These are phyloP conservation scores for Anoplius nigerrimus DNA, from an alignment of 2,888 invertebrate genomes.

Conservation along the genomic window DNA sequence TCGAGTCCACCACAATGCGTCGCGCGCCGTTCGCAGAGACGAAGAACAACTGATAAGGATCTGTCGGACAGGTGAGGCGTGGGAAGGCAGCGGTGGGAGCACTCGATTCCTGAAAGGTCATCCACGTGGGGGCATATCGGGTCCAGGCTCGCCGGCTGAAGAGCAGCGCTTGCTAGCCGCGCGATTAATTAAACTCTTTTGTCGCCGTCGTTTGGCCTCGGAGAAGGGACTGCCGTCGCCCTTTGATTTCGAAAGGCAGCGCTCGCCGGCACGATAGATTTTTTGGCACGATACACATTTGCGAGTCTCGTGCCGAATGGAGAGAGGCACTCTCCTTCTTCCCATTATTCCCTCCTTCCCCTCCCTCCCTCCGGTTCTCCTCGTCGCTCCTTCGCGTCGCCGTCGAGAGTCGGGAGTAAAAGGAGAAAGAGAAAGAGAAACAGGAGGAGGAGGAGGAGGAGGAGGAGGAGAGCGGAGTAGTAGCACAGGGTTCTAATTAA, in stretches of 20 bases:
- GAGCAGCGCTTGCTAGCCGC: too few relatives aligned
- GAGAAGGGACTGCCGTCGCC: background rate
- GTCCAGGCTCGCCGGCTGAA: too few relatives aligned
- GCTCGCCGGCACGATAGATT: slow-evolving; percentile 46
- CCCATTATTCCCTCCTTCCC: slow-evolving; percentile 26
- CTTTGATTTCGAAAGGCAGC: background rate
- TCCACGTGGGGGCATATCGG: too few relatives aligned
- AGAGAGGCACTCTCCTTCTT: slow-evolving; percentile 5
- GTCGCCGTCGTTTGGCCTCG: background rate
- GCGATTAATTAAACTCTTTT: slow-evolving; percentile 7
- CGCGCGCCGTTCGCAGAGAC: too few relatives aligned
- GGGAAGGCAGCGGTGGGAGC: slow-evolving; percentile 47
- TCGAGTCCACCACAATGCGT: slow-evolving; percentile 13
- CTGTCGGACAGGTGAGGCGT: slow-evolving; percentile 58
- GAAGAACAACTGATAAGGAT: slow-evolving; percentile 47
- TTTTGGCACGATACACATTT: slow-evolving; percentile 40
- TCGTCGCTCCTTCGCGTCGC: slow-evolving; percentile 37
- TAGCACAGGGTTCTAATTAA: slow-evolving; percentile 71
- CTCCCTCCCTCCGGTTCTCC: slow-evolving; percentile 11
- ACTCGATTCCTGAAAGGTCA: slow-evolving; percentile 44
- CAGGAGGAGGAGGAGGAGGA: slow-evolving; percentile 38
- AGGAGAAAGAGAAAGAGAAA: background rate
- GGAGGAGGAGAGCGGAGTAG: slow-evolving; percentile 30
- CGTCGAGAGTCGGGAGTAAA: slow-evolving; percentile 11
- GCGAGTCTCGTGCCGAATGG: slow-evolving; percentile 4